Base-by-base conservation (phyloP, 2,797 vertebrate species). In the Spinibarbus caldwelli region DNA sequence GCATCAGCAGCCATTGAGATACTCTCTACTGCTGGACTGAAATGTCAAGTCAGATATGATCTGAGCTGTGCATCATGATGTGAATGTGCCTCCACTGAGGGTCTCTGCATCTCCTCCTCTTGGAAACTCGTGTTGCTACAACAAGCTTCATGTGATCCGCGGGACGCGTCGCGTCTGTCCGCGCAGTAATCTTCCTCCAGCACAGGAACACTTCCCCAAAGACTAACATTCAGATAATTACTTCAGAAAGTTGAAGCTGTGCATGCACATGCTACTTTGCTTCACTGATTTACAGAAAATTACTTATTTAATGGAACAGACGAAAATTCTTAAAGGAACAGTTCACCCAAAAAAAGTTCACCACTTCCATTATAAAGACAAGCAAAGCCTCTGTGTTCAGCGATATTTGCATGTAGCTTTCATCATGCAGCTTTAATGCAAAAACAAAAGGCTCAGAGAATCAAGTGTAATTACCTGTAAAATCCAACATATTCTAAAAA, bases 121-220 rank as follows among this genome's bases (percentile, higher is more conserved):
- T 89, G 70, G 87, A 70, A 82, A 90, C 86, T 29, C 57, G 36
- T 76, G 91, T 92, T 89, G 86, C 90, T 90, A 91, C 89, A 91
- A 91, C 91, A 92, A 76, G 83, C 83, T 29, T 12, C 36, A 29
- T 36, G 11, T 41, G n/a, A 19, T 36, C 31, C 31, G 31, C 31
- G 31, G 31, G 3, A 3, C 36, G 36, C 36, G 36, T 38, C 36
- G 36, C 5, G 70, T 17, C 36, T 31, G 45, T 62, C 64, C 47
- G 34, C 41, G 2, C 71, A 23, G 8, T 10, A 31, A 38, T 66
- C 78, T 5, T 45, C 43, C 41, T 34, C 6, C 26, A 31, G 11
- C 43, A 21, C 45, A 52, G 29, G 17, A 75, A 14, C 43, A 17
- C 78, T 80, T 45, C 17, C 3, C 10, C 10, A 45, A 23, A 43